Base-by-base conservation (phyloP, 1,140 invertebrate species). In the Rhyacophila brunnea region DNA sequence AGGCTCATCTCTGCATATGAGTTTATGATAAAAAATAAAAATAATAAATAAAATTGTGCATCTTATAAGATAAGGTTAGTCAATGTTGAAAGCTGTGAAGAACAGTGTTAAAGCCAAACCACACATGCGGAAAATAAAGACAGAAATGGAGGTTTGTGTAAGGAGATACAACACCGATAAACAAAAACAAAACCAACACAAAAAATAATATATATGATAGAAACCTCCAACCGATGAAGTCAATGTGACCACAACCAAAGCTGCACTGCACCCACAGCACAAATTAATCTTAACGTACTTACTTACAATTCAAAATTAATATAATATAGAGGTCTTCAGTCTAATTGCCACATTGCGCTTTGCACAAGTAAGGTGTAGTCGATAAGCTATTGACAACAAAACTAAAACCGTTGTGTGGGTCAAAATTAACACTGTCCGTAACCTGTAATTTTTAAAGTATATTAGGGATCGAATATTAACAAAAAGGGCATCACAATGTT, bases 401-500 rank as follows among this genome's bases (percentile, higher is more conserved):
- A 35, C 42, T 28, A 58, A 64, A 64, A 42, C 62, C 62, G 44
- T 43, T 56, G 11, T 57, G 40, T 40, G 53, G 52, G 50, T 64
- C 53, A 53, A 57, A 60, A 17, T 20, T 54, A 57, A 57, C 42
- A 60, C 23, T 51, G 48, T 56, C 44, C 44, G 48, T 59, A 50
- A 64, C 47, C 62, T 64, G 62, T 20, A 64, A 64, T 36, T 35
- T 63, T 55, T 55, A 23, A 55, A 19, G 34, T 55, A 19, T 19
- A 28, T 28, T 28, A 28, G 23, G 23, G 9, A 5, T 3, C 4
- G 23, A 9, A 28, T 28, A 28, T 28, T 28, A 28, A 28, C 3
- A 28, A 28, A 28, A 28, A 28, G 3, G 9, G 9, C 23, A 28
- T 28, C 23, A 9, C 9, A 28, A 28, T 28, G 23, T 28, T 28